A percentile compares a stretch with the other conserved stretches of the same genome.
These are phyloP conservation scores for Neria commutata DNA, from an alignment of 2,888 invertebrate species.

Conservation along the genomic window DNA sequence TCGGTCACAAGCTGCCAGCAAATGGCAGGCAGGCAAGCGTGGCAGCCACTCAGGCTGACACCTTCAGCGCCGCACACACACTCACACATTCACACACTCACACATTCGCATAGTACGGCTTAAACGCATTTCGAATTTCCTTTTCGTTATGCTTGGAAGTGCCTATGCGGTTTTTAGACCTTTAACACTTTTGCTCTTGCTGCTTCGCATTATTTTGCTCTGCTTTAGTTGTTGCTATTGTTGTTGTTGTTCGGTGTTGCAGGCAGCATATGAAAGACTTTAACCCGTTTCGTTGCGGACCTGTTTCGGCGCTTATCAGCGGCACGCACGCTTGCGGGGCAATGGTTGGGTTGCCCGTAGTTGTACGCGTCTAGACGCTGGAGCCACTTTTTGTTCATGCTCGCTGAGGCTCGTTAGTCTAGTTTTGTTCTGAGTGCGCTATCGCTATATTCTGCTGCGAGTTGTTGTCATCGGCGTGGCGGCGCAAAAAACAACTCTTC, in stretches of 20 bases:
- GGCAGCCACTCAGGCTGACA: background rate
- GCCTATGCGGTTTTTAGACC: conserved; percentile 23
- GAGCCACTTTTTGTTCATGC: too few relatives aligned
- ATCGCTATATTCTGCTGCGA: too few relatives aligned
- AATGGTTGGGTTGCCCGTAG: too few relatives aligned
- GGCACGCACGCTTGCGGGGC: too few relatives aligned
- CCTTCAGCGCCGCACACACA: background rate
- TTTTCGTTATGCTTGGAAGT: conserved; percentile 46
- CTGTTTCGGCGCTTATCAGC: too few relatives aligned
- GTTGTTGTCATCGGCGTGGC: too few relatives aligned
- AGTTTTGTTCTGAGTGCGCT: too few relatives aligned
- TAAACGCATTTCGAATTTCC: conserved; percentile 34
- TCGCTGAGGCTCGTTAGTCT: too few relatives aligned
- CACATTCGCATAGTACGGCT: background rate
- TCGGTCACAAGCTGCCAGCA: conserved; percentile 38
- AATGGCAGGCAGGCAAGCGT: background rate
- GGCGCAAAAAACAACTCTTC: conserved; percentile 34
- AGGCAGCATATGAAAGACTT: too few relatives aligned
- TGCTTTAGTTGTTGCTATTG: background rate
- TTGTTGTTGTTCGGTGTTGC: conserved; percentile 13
- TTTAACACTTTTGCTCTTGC: conserved; percentile 11
- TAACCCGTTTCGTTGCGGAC: too few relatives aligned
- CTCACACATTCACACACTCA: background rate
- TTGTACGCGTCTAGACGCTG: too few relatives aligned
- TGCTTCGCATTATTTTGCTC: background rate